Conservation (phyloP, 2,888 invertebrate genomes). For the Mechanitis messenoides region DNA sequence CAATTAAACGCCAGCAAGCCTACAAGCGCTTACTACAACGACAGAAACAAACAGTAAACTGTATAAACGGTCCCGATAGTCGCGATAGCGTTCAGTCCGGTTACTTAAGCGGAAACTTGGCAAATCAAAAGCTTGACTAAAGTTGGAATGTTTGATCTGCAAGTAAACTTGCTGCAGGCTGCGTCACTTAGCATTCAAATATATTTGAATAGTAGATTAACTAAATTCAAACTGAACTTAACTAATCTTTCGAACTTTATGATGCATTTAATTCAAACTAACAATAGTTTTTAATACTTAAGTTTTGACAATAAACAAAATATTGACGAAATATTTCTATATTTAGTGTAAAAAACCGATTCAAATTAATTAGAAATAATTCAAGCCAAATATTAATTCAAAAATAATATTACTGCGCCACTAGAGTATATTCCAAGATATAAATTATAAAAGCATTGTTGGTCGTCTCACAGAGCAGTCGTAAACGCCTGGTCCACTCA, state of each 20-base stretch:
- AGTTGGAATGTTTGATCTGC: conserved; percentile 52
- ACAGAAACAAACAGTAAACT: conserved; percentile 23
- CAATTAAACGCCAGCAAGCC: conserved; percentile 14
- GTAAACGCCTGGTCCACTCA: conserved; percentile 59
- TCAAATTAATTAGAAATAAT: background rate
- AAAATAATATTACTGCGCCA: conserved; percentile 34
- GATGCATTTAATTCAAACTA: too few relatives aligned
- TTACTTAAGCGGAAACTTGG: conserved; percentile 52
- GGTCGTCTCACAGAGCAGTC: conserved; percentile 42
- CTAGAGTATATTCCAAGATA: conserved; percentile 55
- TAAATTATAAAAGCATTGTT: conserved; percentile 70
- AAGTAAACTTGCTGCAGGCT: conserved; percentile 44
- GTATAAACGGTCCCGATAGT: conserved; percentile 33
- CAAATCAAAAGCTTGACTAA: conserved; percentile 52
- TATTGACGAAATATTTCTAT: too few relatives aligned
- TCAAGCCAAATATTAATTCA: conserved; percentile 10
- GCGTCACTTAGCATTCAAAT: conserved; percentile 41
- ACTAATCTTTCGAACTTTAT: background rate
- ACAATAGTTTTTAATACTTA: too few relatives aligned
- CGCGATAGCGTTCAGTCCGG: conserved; percentile 37
- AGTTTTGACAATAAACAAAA: too few relatives aligned
- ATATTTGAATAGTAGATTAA: conserved; percentile 34
- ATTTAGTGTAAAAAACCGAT: too few relatives aligned
- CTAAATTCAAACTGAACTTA: conserved; percentile 18
- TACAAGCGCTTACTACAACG: conserved; percentile 15